These are phyloP conservation scores for Lepidocolaptes lacrymiger DNA, from an alignment of 2,797 vertebrate species.

Conservation along the genomic window DNA sequence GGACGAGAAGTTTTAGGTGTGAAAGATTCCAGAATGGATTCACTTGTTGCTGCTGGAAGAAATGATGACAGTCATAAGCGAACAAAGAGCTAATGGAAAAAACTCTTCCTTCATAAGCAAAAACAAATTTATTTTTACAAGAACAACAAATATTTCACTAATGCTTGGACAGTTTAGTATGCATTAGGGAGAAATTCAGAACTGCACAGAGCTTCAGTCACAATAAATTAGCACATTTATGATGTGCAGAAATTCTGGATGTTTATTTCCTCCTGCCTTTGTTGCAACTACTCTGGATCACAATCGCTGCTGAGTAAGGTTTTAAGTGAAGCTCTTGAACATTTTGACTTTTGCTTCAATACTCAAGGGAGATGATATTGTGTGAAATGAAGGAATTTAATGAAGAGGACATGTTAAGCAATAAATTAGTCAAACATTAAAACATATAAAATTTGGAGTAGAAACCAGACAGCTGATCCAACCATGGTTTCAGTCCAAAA, in stretches of 20 bases:
- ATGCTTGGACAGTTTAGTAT: not conserved
- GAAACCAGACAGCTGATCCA: not conserved
- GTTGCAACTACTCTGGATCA: not conserved
- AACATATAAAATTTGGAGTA: not conserved
- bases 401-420: not conserved
- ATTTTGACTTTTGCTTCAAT: not conserved
- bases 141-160: not conserved
- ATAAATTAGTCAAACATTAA: not conserved
- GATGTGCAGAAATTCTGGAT: not conserved
- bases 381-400: not conserved
- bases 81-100: conserved; percentile 50
- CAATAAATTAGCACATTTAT: not conserved
- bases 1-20: conserved; percentile 77
- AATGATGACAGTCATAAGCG: conserved; percentile 73
- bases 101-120: conserved; percentile 26
- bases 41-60: conserved; percentile 80
- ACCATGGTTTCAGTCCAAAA: not conserved
- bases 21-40: conserved; percentile 77
- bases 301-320: not conserved
- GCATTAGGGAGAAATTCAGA: conserved; percentile 32
- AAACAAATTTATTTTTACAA: conserved; percentile 25
- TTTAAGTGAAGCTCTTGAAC: not conserved
- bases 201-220: not conserved
- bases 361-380: not conserved
- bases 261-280: not conserved